Percentiles rank a stretch among this genome's conserved stretches.
These are phyloP conservation scores for Percopsis omiscomaycus DNA, from an alignment of 2,797 vertebrate species.

Conservation along the genomic window DNA sequence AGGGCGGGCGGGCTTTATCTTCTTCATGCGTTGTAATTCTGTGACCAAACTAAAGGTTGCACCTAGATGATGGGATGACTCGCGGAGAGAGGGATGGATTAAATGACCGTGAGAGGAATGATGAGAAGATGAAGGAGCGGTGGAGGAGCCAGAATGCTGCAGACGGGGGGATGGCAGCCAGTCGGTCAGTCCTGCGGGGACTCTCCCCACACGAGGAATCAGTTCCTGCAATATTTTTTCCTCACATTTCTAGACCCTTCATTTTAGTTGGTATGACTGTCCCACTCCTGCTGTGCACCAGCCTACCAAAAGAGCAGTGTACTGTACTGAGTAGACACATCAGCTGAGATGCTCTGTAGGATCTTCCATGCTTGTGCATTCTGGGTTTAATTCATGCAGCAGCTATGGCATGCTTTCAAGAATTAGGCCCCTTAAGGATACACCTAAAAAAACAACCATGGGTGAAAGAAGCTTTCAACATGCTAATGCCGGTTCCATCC, in stretches of 20 bases:
- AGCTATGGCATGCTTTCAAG: conserved; percentile 27
- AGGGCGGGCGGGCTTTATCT: conserved; percentile 24
- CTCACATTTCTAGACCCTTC: conserved; percentile 1
- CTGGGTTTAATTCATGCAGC: conserved; percentile 57
- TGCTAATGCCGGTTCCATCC: neutral
- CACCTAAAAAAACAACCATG: no score
- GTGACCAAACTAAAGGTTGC: conserved; percentile 55
- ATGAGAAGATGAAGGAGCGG: conserved; percentile 1
- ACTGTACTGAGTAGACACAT: conserved; percentile 22
- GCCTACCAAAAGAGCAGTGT: conserved; percentile 15
- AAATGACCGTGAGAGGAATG: conserved; percentile 18
- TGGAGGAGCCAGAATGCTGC: neutral
- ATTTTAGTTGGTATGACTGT: neutral
- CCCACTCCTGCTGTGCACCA: conserved; percentile 2
- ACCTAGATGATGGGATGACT: conserved; percentile 49
- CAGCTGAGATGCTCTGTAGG: conserved; percentile 23
- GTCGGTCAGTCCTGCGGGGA: conserved; percentile 41
- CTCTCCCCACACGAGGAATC: conserved; percentile 24
- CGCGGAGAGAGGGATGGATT: conserved; percentile 4
- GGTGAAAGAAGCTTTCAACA: neutral
- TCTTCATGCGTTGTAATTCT: conserved; percentile 67
- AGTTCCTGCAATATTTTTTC: conserved; percentile 13
- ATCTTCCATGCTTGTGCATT: conserved; percentile 43
- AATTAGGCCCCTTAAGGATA: no score
- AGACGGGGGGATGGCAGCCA: conserved; percentile 31